Base-by-base conservation (phyloP, 2,113 vertebrate species). In the Embiotoca jacksoni region DNA sequence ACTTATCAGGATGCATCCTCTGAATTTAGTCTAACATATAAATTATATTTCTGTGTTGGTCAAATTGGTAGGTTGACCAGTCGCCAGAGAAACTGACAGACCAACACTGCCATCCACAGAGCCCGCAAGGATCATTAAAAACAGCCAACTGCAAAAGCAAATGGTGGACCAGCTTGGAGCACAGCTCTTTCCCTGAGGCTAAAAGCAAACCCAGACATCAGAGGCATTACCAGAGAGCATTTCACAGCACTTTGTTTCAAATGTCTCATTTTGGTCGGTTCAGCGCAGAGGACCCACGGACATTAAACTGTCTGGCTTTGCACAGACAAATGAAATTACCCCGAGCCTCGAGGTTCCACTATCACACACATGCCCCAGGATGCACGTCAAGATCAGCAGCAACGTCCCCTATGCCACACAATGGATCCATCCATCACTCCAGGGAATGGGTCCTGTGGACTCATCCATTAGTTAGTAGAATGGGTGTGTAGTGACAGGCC, bases 241-340 rank as follows among this genome's bases (percentile, higher is more conserved):
- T 91, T 92, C 80, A 84, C 79, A 87, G 88, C 86, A 92, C 85
- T 92, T 89, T 88, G 82, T 79, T 91, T 83, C 86, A 91, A 91
- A 91, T 82, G 84, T 89, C 85, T 91, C 85, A 86, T 91, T 91
- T 91, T 87, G 86, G 82, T 82, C 80, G 70, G 79, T 86, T 89
- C 85, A 89, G 86, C 72, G 3, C 83, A 84, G 85, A 79, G 85
- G 86, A 89, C 89, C 88, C 73, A 81, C 44, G 5, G 83, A 91
- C 88, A 91, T 92, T 92, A 91, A 88, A 87, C 75, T 60, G 88
- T 88, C 90, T 90, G 89, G 90, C 87, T 89, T 89, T 87, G 73
- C 83, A 73, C 78, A 88, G 89, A 91, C 83, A 92, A 91, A 93
- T 91, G 66, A 90, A 89, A 93, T 93, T 89, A 92, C 87, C 78